Evolutionary conservation across 2,797 vertebrate species (phyloP).

Genomic region (Acridotheres tristis): DNA sequence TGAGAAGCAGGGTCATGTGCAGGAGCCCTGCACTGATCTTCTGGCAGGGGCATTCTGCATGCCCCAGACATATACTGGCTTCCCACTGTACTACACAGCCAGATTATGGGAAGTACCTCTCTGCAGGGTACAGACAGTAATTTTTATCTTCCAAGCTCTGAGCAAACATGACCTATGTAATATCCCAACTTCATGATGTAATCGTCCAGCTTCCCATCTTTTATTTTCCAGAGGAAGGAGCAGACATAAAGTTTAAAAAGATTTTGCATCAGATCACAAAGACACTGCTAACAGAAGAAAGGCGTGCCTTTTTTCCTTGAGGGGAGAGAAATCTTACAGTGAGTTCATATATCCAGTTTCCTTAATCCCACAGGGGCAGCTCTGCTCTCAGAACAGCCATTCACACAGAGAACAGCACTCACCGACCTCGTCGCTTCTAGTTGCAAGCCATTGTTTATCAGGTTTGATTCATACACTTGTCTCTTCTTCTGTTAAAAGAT

Average conservation of each 20-base stretch:
- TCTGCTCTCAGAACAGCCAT: not conserved
- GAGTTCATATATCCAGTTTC: not conserved
- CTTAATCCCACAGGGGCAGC: not conserved
- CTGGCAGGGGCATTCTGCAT: not conserved
- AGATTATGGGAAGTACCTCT: not conserved
- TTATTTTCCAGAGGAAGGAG: not conserved
- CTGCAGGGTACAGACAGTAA: not conserved
- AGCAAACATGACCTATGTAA: not conserved
- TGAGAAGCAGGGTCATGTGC: accelerated
- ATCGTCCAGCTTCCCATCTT: not conserved
- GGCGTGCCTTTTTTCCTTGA: not conserved
- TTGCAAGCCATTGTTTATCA: slow-evolving; percentile 88
- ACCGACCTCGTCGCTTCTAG: slow-evolving; percentile 89
- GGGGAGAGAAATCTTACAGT: not conserved
- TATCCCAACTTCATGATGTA: not conserved
- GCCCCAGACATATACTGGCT: not conserved
- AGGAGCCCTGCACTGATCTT: not conserved
- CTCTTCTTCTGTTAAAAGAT: slow-evolving; percentile 82
- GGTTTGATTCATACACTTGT: slow-evolving; percentile 86
- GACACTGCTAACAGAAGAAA: not conserved
- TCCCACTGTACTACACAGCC: not conserved
- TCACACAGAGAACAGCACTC: slow-evolving; percentile 56
- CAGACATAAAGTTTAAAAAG: not conserved
- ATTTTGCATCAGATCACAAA: not conserved
- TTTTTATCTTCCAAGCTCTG: not conserved